Base-by-base conservation (phyloP, 2,113 vertebrate species). In the Phylloscopus trochiloides region DNA sequence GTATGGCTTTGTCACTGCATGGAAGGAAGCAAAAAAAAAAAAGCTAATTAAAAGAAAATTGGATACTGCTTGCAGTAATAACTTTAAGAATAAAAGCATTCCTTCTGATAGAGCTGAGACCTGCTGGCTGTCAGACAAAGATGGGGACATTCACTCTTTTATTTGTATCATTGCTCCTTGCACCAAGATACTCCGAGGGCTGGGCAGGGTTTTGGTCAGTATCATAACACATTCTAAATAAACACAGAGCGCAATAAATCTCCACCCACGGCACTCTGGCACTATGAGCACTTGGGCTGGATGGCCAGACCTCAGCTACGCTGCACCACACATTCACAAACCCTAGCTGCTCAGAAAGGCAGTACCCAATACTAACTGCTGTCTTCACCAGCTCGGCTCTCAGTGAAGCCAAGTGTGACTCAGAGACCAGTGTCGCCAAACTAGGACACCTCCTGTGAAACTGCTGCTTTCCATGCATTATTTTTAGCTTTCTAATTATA, bases 401-500 rank as follows among this genome's bases (percentile, higher is more conserved):
- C 45, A 57, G 36, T 0, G 1, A 79, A 68, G 66, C 54, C 54
- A 40, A 85, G 68, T 1, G 2, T 82, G 70, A 96, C 50, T 76
- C 90, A 82, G 47, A 93, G 58, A 34, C 62, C 74, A 54, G 6
- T 12, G 54, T 73, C 26, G 1, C 67, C 78, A 79, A 82, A 92
- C 3, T 76, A 79, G 86, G 88, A 76, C 6, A 8, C 31, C 75
- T 91, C 51, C 59, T 71, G 42, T 48, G 59, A 88, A 95, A 90
- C 63, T 89, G 63, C 74, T 88, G 84, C 66, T 85, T 85, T 61
- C 7, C 0, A 4, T 59, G 34, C 18, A 11, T 40, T 94, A 88
- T 94, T 87, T 97, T 96, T 94, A 94, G 71, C 54, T 79, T 75
- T 75, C 84, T 94, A 96, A 90, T 94, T 92, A 90, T 59, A 67